Conservation (phyloP, 2,888 invertebrate species). For the Blastobasis adustella region DNA sequence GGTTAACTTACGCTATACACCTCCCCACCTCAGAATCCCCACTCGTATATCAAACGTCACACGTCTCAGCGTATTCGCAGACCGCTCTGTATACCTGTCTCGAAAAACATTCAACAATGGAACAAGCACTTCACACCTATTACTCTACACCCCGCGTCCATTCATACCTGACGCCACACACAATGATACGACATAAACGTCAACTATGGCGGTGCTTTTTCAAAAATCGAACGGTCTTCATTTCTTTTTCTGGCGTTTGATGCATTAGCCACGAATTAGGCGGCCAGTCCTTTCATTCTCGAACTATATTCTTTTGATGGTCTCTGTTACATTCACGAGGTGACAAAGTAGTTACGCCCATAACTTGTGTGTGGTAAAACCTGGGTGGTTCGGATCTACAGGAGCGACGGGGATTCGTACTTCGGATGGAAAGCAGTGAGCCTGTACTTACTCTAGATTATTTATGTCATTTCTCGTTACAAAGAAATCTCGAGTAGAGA, state of each 20-base stretch:
- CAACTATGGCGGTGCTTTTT: constrained; percentile 53
- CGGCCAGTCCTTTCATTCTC: constrained; percentile 50
- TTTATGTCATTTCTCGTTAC: too few relatives aligned
- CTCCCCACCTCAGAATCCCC: background rate
- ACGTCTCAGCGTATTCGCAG: constrained; percentile 37
- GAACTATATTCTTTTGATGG: constrained; percentile 37
- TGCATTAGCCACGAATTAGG: constrained; percentile 70
- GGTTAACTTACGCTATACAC: too few relatives aligned
- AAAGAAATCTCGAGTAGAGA: too few relatives aligned
- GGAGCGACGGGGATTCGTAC: background rate
- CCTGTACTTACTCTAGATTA: background rate
- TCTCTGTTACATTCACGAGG: constrained; percentile 45
- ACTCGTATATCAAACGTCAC: constrained; percentile 23
- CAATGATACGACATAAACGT: constrained; percentile 67
- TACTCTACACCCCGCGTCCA: constrained; percentile 58
- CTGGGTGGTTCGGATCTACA: constrained; percentile 46
- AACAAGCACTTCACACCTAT: constrained; percentile 69
- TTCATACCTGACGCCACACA: constrained; percentile 66
- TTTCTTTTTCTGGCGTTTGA: constrained; percentile 53
- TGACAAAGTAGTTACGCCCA: constrained; percentile 69
- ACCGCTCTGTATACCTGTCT: constrained; percentile 48
- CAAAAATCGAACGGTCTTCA: constrained; percentile 51
- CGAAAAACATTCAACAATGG: constrained; percentile 46
- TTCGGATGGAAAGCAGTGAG: background rate
- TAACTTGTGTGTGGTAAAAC: constrained; percentile 58